phyloP scores from a whole-genome alignment of 1,140 invertebrate genomes.

The Helicorthomorpha holstii region DNA sequence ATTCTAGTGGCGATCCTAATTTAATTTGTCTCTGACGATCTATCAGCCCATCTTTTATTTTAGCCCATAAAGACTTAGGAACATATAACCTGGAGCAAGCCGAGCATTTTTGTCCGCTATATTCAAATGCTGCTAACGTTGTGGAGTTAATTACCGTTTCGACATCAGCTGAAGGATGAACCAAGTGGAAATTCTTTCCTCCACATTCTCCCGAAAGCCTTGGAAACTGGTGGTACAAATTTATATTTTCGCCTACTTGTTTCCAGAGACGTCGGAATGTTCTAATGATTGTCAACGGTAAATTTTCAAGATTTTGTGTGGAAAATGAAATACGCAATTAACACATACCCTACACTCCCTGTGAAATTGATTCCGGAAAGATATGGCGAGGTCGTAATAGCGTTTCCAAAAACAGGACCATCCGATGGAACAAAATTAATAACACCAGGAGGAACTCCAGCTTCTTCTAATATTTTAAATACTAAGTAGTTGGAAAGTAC shows the following conservation, averaged over 20 bases:
- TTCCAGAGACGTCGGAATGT: conserved; percentile 89
- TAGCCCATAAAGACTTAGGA: conserved; percentile 72
- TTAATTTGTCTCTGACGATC: conserved; percentile 48
- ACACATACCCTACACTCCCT: conserved; percentile 68
- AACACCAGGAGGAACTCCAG: conserved; percentile 83
- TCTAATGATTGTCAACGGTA: conserved; percentile 27
- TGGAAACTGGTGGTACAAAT: conserved; percentile 76
- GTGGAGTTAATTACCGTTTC: conserved; percentile 65
- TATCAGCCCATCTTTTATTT: conserved; percentile 55
- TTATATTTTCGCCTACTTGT: conserved; percentile 77
- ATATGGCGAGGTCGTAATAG: conserved; percentile 65
- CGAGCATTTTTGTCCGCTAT: conserved; percentile 94
- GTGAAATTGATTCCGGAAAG: conserved; percentile 96
- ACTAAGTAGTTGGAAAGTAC: conserved; percentile 90
- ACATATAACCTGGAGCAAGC: conserved; percentile 93
- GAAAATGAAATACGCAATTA: background rate
- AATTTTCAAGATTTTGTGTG: background rate
- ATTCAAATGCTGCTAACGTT: conserved; percentile 83
- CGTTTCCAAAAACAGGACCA: conserved; percentile 85
- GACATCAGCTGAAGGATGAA: conserved; percentile 79
- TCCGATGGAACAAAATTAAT: conserved; percentile 86
- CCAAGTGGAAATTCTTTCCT: conserved; percentile 97
- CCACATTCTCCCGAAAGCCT: conserved; percentile 91
- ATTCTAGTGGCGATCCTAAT: conserved; percentile 70
- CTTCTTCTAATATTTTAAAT: conserved; percentile 81